Evolutionary conservation across 2,797 vertebrate genomes (phyloP), one percentile per base, ranked within the genome.

Genomic region (Ciconia nigra): DNA sequence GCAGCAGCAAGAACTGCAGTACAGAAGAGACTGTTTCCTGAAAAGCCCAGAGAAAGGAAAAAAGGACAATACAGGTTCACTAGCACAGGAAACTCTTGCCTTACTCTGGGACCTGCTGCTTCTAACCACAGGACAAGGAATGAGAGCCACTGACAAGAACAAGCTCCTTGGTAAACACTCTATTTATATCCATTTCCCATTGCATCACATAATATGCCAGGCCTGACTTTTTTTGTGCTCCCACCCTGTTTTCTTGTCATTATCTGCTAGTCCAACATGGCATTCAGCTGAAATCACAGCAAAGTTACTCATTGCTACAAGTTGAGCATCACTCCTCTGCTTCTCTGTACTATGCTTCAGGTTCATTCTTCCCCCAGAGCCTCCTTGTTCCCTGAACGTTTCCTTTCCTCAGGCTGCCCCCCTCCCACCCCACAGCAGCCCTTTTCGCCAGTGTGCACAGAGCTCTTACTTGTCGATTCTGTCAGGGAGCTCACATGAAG

Each of bases 31-130:
- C 42, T 61, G 47, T 78, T 96, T 89, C 86, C 80, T 96, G 86
- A 57, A 37, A 61, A 90, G 26, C 13, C 26, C 52, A 66, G 67
- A 61, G 71, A 89, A 95, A 89, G 66, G 83, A 91, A 90, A 82
- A 84, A 13, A 61, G 35, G 70, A 92, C 88, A 90, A 92, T 77
- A 62, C 29, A 74, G 29, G 17, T 77, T 77, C 58, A 49, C 73
- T 77, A 66, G 74, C 49, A 88, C 81, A 95, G 88, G 90, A 97
- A 96, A 80, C 63, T 37, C 37, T 73, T 92, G 83, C 29, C n/a
- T 71, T 91, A 87, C 37, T 44, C 55, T 42, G 63, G 13, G 52
- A 67, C 15, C 51, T 77, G 33, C 74, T 77, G 46, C 77, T 85
- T 67, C 74, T 84, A 51, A 87, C 57, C 54, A 77, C 51, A 73